These are phyloP conservation scores for Caenorhabditis sp. DNA, from an alignment of 2,888 invertebrate species.

Conservation along the genomic window DNA sequence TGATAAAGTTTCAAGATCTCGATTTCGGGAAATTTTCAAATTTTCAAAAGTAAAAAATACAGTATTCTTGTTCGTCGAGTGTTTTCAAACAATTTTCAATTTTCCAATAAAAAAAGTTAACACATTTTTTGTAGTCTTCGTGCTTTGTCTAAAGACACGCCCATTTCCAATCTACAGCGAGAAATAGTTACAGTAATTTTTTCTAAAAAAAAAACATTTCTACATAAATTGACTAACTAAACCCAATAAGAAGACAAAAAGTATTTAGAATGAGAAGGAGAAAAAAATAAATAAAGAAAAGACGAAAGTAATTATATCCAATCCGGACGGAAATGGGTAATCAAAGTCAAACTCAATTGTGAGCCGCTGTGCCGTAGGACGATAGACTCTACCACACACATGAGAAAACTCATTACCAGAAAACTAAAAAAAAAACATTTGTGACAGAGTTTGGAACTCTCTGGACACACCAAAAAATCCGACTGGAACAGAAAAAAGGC, in stretches of 20 bases:
- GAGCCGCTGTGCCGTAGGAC: not conserved
- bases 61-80: too few relatives aligned
- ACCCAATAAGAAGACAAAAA: not conserved
- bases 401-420: not conserved
- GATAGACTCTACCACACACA: not conserved
- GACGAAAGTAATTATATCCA: conserved; percentile 40
- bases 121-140: too few relatives aligned
- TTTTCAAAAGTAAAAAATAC: too few relatives aligned
- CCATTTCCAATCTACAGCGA: too few relatives aligned
- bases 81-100: too few relatives aligned
- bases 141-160: too few relatives aligned
- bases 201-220: not conserved
- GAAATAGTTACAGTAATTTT: not conserved
- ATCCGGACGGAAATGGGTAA: conserved; percentile 38
- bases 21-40: too few relatives aligned
- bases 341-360: conserved; percentile 17
- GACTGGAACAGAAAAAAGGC: too few relatives aligned
- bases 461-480: too few relatives aligned
- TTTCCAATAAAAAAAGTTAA: too few relatives aligned
- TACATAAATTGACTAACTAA: not conserved
- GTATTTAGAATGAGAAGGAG: not conserved
- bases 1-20: too few relatives aligned
- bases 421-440: not conserved
- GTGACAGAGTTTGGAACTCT: too few relatives aligned
- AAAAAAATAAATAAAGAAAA: conserved; percentile 6